Percentiles rank a stretch among this genome's conserved stretches.
Evolutionary conservation across 2,113 vertebrate genomes (phyloP).

Genomic region (Nesoenas mayeri): DNA sequence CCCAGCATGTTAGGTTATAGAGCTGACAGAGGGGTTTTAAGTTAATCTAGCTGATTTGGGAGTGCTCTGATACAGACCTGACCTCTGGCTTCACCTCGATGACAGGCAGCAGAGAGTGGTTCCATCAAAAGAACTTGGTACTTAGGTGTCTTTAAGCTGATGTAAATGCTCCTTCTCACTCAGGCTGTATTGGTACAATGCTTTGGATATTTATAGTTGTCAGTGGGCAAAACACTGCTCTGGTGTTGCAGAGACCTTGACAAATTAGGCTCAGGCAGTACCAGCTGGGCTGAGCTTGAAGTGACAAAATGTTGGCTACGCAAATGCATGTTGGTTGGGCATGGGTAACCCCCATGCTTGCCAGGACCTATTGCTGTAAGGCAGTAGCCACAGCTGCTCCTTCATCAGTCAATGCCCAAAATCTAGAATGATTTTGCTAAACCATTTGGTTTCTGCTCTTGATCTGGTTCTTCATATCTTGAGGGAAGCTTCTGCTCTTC

Average conservation of each 20-base stretch:
- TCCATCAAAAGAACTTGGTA: neutral
- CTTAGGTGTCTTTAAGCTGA: neutral
- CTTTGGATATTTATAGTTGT: neutral
- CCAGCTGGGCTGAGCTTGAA: neutral
- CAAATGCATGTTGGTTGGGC: neutral
- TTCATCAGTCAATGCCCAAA: neutral
- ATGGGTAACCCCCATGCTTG: neutral
- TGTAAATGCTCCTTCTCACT: neutral
- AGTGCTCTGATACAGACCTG: conserved; percentile 11
- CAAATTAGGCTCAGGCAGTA: conserved; percentile 14
- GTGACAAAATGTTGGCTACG: neutral
- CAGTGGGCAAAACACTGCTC: neutral
- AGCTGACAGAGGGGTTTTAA: conserved; percentile 23
- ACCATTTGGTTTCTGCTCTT: neutral
- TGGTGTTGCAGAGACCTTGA: neutral
- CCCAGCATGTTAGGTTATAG: neutral
- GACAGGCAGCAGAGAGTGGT: neutral
- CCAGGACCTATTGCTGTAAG: neutral
- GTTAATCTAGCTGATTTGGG: neutral
- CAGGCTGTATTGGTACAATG: neutral
- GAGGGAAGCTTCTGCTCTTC: neutral
- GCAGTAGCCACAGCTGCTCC: neutral
- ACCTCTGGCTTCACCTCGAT: neutral
- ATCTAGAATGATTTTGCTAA: neutral
- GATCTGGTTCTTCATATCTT: neutral